phyloP scores from a whole-genome alignment of 92 coral and sea anemone genomes.

The Pocillopora grandis region DNA sequence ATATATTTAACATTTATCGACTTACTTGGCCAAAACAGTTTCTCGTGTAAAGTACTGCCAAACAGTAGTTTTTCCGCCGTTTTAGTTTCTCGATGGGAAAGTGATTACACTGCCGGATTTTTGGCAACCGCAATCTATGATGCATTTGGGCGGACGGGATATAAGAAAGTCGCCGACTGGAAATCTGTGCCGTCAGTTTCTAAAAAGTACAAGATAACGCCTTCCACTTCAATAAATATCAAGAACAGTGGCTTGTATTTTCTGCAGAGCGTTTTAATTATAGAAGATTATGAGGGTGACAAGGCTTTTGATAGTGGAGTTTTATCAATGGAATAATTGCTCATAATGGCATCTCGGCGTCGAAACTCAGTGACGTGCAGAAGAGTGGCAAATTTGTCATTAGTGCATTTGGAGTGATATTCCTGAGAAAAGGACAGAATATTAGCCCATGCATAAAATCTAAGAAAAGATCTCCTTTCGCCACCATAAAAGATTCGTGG shows the following conservation, averaged over 20 bases:
- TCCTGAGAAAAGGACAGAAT: conserved; percentile 43
- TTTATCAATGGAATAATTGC: background rate
- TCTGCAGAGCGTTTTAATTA: conserved; percentile 9
- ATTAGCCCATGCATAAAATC: conserved; percentile 29
- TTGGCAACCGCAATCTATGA: background rate
- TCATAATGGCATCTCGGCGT: conserved; percentile 19
- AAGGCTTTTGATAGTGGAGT: conserved; percentile 6
- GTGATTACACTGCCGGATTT: conserved; percentile 49
- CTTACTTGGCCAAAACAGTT: background rate
- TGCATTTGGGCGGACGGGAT: accelerated
- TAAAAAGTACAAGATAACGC: background rate
- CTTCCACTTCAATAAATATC: background rate
- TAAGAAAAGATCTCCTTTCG: accelerated
- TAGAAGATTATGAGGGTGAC: background rate
- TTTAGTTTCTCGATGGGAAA: conserved; percentile 30
- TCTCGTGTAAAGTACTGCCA: conserved; percentile 27
- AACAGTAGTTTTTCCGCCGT: conserved; percentile 65
- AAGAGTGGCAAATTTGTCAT: conserved; percentile 7
- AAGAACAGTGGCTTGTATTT: conserved; percentile 28
- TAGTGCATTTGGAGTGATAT: conserved; percentile 52
- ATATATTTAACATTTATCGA: background rate
- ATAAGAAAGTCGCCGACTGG: background rate
- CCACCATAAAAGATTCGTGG: background rate
- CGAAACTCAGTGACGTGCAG: conserved; percentile 20
- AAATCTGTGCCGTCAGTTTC: background rate